Evolutionary conservation across 2,113 vertebrate genomes (phyloP).

Genomic region (Pseudopodoces humilis): DNA sequence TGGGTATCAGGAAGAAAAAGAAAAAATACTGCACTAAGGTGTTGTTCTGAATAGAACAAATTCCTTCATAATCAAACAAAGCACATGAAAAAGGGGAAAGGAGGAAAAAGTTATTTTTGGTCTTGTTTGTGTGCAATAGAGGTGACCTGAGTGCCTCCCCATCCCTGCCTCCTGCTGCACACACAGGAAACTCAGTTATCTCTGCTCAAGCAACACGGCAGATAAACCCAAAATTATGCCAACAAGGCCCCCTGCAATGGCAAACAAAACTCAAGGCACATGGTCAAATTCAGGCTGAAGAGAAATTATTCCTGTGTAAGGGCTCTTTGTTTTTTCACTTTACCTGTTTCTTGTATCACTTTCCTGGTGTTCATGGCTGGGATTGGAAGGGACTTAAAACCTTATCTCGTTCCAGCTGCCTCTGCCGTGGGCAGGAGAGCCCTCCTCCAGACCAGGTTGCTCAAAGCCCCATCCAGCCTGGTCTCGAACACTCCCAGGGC

Average conservation of each 20-base stretch:
- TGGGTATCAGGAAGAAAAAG: neutral
- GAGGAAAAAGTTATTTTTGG: neutral
- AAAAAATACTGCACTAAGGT: neutral
- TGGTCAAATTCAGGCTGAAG: neutral
- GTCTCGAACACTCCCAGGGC: neutral
- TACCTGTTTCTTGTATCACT: neutral
- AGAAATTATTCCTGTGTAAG: neutral
- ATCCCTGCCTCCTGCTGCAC: accelerated
- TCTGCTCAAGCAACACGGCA: neutral
- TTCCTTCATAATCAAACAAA: neutral
- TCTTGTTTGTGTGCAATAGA: neutral
- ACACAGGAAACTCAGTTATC: too few species aligned
- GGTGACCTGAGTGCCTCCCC: neutral
- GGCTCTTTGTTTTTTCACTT: neutral
- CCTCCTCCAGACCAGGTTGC: neutral
- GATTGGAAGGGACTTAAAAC: neutral
- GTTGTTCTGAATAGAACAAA: neutral
- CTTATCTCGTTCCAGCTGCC: neutral
- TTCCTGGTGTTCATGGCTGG: neutral
- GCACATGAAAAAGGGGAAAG: neutral
- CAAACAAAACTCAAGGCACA: neutral
- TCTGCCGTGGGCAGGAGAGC: neutral
- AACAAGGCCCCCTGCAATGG: accelerated
- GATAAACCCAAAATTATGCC: neutral
- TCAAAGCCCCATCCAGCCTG: neutral